Base-by-base conservation (phyloP, 2,888 invertebrate species). In the Heliconius aoede region DNA sequence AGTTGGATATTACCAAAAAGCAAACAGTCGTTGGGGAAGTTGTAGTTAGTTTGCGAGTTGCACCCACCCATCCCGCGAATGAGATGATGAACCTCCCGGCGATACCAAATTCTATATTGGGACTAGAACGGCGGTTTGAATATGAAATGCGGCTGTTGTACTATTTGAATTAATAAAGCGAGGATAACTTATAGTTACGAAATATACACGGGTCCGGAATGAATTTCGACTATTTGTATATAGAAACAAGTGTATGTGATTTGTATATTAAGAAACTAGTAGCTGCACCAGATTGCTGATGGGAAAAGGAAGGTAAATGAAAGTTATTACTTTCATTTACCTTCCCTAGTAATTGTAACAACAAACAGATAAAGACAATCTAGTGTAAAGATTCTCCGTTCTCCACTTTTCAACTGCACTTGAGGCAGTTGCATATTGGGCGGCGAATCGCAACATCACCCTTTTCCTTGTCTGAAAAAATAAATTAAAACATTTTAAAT, bases 81-180 rank as follows among this genome's bases (percentile, higher is more conserved):
- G 84, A 89, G 89, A 92, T 90, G 90, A 82, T 80, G 78, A 90
- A 89, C 90, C 91, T 87, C 86, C 84, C 80, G 88, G 91, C 89
- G 86, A 82, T 86, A 84, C 86, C 84, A 91, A 91, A 88, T 91
- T 91, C 88, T 89, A 89, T 90, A 90, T 90, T 88, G 88, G 86
- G 88, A 89, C 87, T 84, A 86, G 89, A 89, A 89, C 89, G 86
- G 88, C 85, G 90, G 90, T 91, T 91, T 91, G 91, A 90, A 90
- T 89, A 88, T 87, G 86, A 88, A 88, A 88, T 88, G 86, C 84
- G 88, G 79, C 75, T 74, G 30, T 61, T 73, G 64, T 76, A 75
- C 68, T 76, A 36, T 80, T 73, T 64, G 61, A 81, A 79, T 78
- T 78, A 76, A 46, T 77, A 68, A 74, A 74, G 69, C 69, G 62